Evolutionary conservation across 2,797 vertebrate genomes (phyloP).

Genomic region (Apodemus agrarius): DNA sequence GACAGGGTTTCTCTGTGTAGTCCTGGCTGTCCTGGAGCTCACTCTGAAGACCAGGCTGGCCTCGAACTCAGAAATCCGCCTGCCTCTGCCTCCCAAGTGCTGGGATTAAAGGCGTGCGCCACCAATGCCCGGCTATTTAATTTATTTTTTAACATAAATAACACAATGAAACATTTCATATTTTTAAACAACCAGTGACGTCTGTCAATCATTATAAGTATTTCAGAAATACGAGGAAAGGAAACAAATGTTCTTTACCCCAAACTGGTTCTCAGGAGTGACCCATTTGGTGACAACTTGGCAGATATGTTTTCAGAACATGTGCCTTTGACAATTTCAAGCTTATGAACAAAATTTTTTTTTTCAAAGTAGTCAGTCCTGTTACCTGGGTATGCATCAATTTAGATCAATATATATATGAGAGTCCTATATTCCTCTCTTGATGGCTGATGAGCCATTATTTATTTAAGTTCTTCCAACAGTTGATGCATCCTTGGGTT

Average conservation of each 20-base stretch:
- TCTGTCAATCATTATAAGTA: background rate
- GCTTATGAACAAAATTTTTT: background rate
- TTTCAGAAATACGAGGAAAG: background rate
- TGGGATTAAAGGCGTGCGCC: too few species aligned
- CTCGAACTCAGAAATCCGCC: too few species aligned
- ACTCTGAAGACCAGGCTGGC: too few species aligned
- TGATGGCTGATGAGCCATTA: background rate
- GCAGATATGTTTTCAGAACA: background rate
- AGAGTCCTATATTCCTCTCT: background rate
- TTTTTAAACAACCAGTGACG: background rate
- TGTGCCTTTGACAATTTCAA: slow-evolving; percentile 12
- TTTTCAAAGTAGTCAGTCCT: background rate
- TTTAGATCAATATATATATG: background rate
- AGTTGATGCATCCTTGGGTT: background rate
- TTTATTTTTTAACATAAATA: slow-evolving; percentile 45
- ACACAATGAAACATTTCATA: background rate
- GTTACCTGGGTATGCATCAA: background rate
- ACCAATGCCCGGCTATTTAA: too few species aligned
- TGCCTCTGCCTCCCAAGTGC: too few species aligned
- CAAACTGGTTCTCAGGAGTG: background rate
- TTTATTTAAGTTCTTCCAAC: background rate
- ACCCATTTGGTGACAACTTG: background rate
- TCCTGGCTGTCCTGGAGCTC: too few species aligned
- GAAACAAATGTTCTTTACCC: background rate
- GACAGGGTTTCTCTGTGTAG: too few species aligned